Evolutionary conservation across 2,888 invertebrate species (phyloP), one percentile per base, ranked within the genome.

Genomic region (Mystacides longicornis): DNA sequence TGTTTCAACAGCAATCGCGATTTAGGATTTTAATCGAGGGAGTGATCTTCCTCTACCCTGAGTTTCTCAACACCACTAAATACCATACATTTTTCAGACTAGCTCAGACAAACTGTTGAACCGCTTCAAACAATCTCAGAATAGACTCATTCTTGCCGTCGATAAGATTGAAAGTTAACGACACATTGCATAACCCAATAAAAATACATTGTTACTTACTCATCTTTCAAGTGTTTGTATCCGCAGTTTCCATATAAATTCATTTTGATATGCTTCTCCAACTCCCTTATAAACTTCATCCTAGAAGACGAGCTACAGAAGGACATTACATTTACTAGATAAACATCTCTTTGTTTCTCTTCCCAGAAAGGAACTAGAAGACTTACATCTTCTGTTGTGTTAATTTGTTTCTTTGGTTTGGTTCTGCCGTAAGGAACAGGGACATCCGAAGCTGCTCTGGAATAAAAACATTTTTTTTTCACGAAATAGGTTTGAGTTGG

Each of bases 391-490:
- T 22, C 21, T 7, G 37, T 14, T 3, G 14, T 3, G 14, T 16
- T 37, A 64, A 22, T 2, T 75, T 55, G 1, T 75, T 73, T 53
- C 78, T 68, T 61, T 9, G 64, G 23, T 2, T 75, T 55, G 1
- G 75, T 73, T 53, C 78, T 68, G 1, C 79, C 80, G 55, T 80
- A 80, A 1, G 79, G 78, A 18, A 79, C 75, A 1, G 78, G 78
- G 16, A 80, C 71, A 58, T 80, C 79, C 14, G 78, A 74, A 59
- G 76, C 72, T 67, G 69, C 68, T 62, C 82, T 74, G 46, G 16
- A 46, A 46, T n/a, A n/a, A n/a, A n/a, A n/a, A n/a, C n/a, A n/a
- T n/a, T n/a, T n/a, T n/a, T n/a, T n/a, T n/a, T n/a, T n/a, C n/a
- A n/a, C n/a, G n/a, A n/a, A n/a, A n/a, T n/a, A n/a, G n/a, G n/a